Base-by-base conservation (phyloP, 2,888 invertebrate species). In the Tipula lateralis region DNA sequence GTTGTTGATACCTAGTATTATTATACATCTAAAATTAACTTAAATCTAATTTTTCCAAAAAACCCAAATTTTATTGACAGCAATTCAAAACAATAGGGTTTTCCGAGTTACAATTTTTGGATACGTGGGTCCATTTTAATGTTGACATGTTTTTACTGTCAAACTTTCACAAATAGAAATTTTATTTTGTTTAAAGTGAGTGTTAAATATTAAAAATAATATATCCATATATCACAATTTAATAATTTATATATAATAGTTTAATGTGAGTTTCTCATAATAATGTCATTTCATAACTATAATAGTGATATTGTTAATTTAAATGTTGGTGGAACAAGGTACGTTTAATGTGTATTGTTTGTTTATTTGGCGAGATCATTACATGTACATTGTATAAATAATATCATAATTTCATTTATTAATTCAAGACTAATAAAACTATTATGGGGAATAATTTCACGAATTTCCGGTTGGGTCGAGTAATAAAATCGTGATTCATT, bases 241-340 rank as follows among this genome's bases (percentile, higher is more conserved):
- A 9, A 66, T 66, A 24, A 9, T 66, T 66, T 9, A 66, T 66
- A 12, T 24, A 66, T 24, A 9, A 0, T 19, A 24, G 24, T 66
- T 66, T 19, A 0, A 66, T 66, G 66, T 66, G 24, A 7, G 12
- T 24, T 3, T 9, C 13, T 24, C 9, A 9, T 66, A 66, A 66
- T 66, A 66, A 66, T 66, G 66, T 66, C 32, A 36, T 83, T 32
- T 83, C 84, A 84, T 29, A 84, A 50, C 16, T 29, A 29, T 87
- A 87, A 84, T 88, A 66, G 88, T 84, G 90, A 90, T 91, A 97
- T 99, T 87, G 94, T 99, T 85, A 96, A 97, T 91, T 92, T 99
- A 87, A 99, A 99, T 91, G 97, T 99, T 87, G 99, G 99, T 85
- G 99, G 99, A 86, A 96, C 96, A 88, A 95, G 95, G 97, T 97